A percentile compares a stretch with the other conserved stretches of the same genome.
phyloP scores from a whole-genome alignment of 2,888 invertebrate genomes.

The Yponomeuta evonymella region DNA sequence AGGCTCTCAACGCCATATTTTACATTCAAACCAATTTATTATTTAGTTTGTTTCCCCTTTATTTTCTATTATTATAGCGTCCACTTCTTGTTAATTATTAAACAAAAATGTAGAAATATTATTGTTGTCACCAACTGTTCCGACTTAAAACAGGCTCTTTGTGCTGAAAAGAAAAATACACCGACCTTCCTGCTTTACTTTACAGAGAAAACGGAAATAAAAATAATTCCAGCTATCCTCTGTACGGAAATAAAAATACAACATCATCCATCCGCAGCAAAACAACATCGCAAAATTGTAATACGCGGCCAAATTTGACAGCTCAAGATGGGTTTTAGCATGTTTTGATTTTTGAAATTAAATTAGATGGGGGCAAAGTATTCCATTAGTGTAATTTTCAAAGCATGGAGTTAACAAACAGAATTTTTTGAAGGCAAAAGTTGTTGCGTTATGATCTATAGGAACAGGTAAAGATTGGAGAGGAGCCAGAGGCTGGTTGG shows the following conservation, averaged over 20 bases:
- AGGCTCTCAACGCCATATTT: too few species aligned
- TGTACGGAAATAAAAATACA: not conserved
- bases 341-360: not conserved
- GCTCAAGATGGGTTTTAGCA: not conserved
- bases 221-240: not conserved
- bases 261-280: not conserved
- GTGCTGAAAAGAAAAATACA: not conserved
- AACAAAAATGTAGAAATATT: too few species aligned
- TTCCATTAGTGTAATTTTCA: slow-evolving; percentile 34
- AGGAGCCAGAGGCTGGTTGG: slow-evolving; percentile 40
- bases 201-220: not conserved
- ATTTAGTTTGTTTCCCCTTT: too few species aligned
- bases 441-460: slow-evolving; percentile 41
- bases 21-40: too few species aligned
- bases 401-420: slow-evolving; percentile 37
- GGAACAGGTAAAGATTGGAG: slow-evolving; percentile 54
- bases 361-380: not conserved
- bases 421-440: slow-evolving; percentile 43
- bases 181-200: not conserved
- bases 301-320: not conserved
- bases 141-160: not conserved
- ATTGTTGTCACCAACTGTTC: too few species aligned
- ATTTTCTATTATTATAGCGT: too few species aligned
- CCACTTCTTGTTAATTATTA: too few species aligned
- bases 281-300: not conserved